These are phyloP conservation scores for Poicephalus meyeri DNA, from an alignment of 2,113 vertebrate species.

Conservation along the genomic window DNA sequence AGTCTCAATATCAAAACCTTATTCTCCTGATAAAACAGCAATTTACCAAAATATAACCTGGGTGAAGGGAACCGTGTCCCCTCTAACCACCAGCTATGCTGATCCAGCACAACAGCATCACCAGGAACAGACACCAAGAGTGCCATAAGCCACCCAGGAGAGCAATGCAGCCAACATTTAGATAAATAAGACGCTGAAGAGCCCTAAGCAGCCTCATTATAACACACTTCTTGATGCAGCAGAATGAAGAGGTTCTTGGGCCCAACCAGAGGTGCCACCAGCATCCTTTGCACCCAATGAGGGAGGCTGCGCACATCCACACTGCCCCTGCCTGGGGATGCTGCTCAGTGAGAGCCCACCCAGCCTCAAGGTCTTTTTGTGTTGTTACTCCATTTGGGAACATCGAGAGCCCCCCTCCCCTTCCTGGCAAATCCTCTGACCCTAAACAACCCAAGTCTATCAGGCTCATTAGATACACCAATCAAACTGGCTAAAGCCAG, in stretches of 20 bases:
- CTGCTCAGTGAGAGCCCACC: neutral
- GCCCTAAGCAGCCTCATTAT: neutral
- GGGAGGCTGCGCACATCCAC: accelerated
- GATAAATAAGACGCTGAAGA: neutral
- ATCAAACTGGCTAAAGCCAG: neutral
- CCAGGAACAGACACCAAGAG: neutral
- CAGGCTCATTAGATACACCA: constrained; percentile 12
- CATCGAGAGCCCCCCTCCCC: neutral
- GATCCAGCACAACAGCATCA: neutral
- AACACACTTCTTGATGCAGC: neutral
- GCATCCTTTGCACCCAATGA: neutral
- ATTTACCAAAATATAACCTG: neutral
- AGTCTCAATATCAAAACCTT: neutral
- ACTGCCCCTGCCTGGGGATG: neutral
- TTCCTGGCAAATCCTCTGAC: constrained; percentile 26
- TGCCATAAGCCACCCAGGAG: neutral
- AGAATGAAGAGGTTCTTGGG: neutral
- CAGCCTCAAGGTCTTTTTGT: neutral
- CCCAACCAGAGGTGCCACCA: accelerated
- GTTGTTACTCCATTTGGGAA: neutral
- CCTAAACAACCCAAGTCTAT: constrained; percentile 6
- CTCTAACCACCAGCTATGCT: neutral
- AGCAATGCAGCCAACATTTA: neutral
- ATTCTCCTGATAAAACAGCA: neutral
- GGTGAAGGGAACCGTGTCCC: neutral